Conservation (phyloP, 53 echinoderm and acorn worm genomes). For the Luidia sarsii region DNA sequence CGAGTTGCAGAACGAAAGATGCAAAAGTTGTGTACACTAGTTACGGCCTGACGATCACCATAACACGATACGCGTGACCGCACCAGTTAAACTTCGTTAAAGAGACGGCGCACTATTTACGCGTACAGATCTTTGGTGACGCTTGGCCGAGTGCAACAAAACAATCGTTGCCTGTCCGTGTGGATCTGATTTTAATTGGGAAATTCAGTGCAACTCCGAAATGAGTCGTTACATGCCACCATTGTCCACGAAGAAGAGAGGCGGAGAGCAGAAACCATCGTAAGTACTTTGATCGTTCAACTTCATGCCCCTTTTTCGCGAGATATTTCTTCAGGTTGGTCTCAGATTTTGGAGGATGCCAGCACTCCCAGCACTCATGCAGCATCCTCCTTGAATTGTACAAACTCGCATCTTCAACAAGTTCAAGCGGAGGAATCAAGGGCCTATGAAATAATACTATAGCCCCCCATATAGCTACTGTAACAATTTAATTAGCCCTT, state of each 20-base stretch:
- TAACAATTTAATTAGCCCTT: not conserved
- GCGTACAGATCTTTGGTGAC: too few relatives aligned
- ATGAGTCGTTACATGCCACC: slow-evolving; percentile 81
- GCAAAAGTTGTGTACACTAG: slow-evolving; percentile 35
- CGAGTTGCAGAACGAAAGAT: too few relatives aligned
- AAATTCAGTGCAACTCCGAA: too few relatives aligned
- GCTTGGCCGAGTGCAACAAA: too few relatives aligned
- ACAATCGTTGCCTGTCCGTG: too few relatives aligned
- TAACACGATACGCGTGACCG: too few relatives aligned
- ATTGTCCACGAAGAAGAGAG: slow-evolving; percentile 58
- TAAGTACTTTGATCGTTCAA: slow-evolving; percentile 6
- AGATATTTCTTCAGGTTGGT: not conserved
- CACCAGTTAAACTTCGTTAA: too few relatives aligned
- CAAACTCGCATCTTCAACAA: not conserved
- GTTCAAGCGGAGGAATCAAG: not conserved
- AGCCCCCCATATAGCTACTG: too few relatives aligned
- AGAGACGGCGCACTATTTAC: too few relatives aligned
- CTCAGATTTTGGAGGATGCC: not conserved
- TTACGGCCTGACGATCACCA: slow-evolving; percentile 8
- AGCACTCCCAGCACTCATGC: not conserved
- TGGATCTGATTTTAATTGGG: too few relatives aligned
- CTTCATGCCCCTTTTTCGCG: too few relatives aligned
- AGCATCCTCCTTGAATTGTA: not conserved
- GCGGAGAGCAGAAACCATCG: slow-evolving; percentile 11
- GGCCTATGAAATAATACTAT: not conserved